Evolutionary conservation across 2,888 invertebrate genomes (phyloP), one percentile per base, ranked within the genome.

Genomic region (Drosophila ustulata): DNA sequence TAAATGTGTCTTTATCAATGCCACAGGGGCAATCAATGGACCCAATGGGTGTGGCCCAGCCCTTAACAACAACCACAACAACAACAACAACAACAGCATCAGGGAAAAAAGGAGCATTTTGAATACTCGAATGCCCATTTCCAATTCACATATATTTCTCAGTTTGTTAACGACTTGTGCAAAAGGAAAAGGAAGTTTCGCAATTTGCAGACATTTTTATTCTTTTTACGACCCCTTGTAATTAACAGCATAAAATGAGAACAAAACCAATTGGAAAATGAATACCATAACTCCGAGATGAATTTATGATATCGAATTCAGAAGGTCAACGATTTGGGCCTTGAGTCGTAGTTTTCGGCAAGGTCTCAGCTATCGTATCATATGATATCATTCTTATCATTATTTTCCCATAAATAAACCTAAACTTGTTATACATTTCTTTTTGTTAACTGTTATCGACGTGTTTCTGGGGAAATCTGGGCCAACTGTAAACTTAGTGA

Each of bases 71-170:
- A 37, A 11, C 37, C 1, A 37, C 4, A 2, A 37, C 5, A 37
- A 37, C 5, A n/a, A n/a, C 4, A 18, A 18, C 18, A 18, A 18
- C 18, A 18, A 18, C 18, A 18, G 2, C 18, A 2, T 18, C 18
- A 2, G 18, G 18, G 18, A 59, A 61, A 23, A 26, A 39, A 13
- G 11, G 25, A 18, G 47, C 34, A 49, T 51, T 51, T 58, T 58
- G 39, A 58, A 58, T 53, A 41, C 26, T 11, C n/a, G 9, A 37
- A 37, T 34, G 26, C 8, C 13, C 28, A 62, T 52, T 41, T 43
- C 32, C 59, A 61, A 34, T 61, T 52, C 53, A 61, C 45, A 83
- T 78, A 71, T 71, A 41, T 41, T 18, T 41, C 39, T 41, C 57
- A 13, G 23, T n/a, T 4, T 52, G 9, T 57, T 65, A 70, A 70